Evolutionary conservation across 2,113 vertebrate genomes (phyloP).

Genomic region (Ornithorhynchus anatinus): DNA sequence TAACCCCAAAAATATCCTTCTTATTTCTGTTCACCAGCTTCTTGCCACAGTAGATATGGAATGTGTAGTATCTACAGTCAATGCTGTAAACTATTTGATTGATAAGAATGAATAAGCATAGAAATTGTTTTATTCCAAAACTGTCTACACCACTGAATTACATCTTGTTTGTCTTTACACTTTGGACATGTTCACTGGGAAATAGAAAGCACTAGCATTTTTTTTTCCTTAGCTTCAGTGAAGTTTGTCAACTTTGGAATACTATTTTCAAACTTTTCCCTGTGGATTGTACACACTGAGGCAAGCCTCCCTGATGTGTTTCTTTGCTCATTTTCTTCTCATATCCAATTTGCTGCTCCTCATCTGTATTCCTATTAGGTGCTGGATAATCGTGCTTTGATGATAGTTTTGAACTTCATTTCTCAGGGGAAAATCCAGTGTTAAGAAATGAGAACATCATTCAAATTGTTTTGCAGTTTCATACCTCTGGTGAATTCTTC

Average conservation of each 20-base stretch:
- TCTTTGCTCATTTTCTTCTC: neutral
- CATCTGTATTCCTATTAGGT: neutral
- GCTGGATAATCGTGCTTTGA: neutral
- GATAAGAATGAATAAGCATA: neutral
- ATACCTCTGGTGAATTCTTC: neutral
- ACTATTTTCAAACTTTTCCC: neutral
- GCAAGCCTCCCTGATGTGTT: neutral
- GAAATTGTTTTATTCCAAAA: no score
- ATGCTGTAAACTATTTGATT: neutral
- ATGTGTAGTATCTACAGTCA: no score
- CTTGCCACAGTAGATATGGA: no score
- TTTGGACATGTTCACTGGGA: neutral
- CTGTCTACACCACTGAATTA: neutral
- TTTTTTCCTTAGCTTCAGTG: neutral
- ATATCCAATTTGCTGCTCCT: neutral
- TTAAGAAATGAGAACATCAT: neutral
- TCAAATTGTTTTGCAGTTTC: neutral
- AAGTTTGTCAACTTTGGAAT: neutral
- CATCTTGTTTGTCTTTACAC: neutral
- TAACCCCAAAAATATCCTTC: neutral
- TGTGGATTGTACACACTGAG: neutral
- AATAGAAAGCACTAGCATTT: neutral
- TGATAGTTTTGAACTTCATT: constrained; percentile 9
- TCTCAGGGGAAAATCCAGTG: neutral
- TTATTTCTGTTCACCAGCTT: no score